Conservation (phyloP, 2,797 vertebrate genomes). For the Sciurus vulgaris region DNA sequence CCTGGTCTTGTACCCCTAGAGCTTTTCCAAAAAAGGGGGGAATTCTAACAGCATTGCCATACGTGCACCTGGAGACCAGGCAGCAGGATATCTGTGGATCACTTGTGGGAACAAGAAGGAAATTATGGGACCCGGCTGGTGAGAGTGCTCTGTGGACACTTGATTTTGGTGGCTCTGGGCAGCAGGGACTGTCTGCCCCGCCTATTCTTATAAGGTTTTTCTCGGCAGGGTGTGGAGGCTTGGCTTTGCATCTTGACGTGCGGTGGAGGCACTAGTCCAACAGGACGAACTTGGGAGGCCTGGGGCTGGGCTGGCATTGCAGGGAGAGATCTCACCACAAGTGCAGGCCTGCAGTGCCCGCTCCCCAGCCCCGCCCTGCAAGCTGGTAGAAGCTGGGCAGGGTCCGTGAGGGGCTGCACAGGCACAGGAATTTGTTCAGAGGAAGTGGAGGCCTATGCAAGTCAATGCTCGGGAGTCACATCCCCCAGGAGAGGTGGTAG, state of each 20-base stretch:
- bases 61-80: too few relatives aligned
- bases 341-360: background rate
- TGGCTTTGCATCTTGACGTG: fast-evolving
- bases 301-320: fast-evolving
- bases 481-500: too few relatives aligned
- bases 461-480: too few relatives aligned
- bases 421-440: too few relatives aligned
- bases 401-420: background rate
- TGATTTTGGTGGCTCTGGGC: too few relatives aligned
- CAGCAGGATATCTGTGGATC: fast-evolving
- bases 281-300: background rate
- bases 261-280: fast-evolving
- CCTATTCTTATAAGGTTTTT: fast-evolving
- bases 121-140: fast-evolving
- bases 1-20: too few relatives aligned
- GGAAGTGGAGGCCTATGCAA: too few relatives aligned
- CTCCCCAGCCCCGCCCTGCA: fast-evolving
- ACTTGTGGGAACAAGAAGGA: background rate
- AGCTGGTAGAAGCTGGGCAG: background rate
- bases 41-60: background rate
- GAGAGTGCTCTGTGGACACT: background rate
- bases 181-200: too few relatives aligned
- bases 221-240: background rate
- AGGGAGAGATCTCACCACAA: fast-evolving
- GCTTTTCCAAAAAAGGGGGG: background rate